phyloP scores from a whole-genome alignment of 2,113 vertebrate species.

The Lamprotornis superbus region DNA sequence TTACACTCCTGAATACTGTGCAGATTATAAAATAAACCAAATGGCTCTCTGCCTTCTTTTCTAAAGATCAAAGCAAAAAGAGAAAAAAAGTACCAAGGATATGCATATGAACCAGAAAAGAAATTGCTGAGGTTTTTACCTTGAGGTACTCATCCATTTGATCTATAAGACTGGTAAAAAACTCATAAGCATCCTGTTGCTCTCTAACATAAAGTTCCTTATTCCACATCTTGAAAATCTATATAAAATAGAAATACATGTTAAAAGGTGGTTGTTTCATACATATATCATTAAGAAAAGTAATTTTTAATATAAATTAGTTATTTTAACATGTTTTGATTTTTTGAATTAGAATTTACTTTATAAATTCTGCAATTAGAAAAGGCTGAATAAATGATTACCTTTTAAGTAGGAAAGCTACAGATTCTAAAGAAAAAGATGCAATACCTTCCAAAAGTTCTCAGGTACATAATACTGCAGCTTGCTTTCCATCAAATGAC shows the following conservation, averaged over 20 bases:
- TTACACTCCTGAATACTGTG: not conserved
- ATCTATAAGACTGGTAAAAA: slow-evolving; percentile 98
- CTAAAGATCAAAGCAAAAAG: not conserved
- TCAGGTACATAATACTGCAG: slow-evolving; percentile 98
- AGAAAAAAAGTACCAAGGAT: not conserved
- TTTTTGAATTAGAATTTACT: not conserved
- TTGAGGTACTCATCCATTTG: slow-evolving; percentile 98
- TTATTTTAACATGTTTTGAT: not conserved
- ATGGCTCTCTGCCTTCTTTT: not conserved
- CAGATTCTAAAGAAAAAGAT: not conserved
- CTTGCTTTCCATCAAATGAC: slow-evolving; percentile 99
- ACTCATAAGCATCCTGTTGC: slow-evolving; percentile 98
- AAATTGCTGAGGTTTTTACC: slow-evolving; percentile 70
- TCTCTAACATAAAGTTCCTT: slow-evolving; percentile 96
- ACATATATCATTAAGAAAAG: slow-evolving; percentile 19
- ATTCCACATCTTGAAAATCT: slow-evolving; percentile 99
- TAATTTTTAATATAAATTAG: not conserved
- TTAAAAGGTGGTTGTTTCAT: not conserved
- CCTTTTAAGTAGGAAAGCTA: not conserved
- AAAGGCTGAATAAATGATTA: not conserved
- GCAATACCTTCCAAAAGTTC: slow-evolving; percentile 98
- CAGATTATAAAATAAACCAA: not conserved
- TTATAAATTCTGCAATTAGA: not conserved
- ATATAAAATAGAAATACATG: not conserved
- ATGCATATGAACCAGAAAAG: not conserved